These are phyloP conservation scores for Lordiphosa stackelbergi DNA, from an alignment of 1,140 invertebrate genomes.

Conservation along the genomic window DNA sequence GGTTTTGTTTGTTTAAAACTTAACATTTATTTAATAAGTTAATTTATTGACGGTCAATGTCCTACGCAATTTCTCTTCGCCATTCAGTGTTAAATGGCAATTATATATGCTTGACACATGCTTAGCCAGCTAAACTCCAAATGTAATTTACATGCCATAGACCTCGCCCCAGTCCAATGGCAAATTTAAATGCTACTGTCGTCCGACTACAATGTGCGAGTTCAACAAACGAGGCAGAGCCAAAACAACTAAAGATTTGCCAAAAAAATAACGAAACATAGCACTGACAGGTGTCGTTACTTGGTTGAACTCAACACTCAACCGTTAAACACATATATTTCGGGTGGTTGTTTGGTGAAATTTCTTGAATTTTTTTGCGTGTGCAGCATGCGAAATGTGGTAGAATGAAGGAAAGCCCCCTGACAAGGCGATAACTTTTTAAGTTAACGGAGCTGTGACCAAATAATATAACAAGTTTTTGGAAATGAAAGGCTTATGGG, in stretches of 20 bases:
- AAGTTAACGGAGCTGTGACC: slow-evolving; percentile 42
- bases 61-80: slow-evolving; percentile 68
- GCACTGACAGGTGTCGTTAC: slow-evolving; percentile 53
- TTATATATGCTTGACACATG: slow-evolving; percentile 61
- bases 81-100: slow-evolving; percentile 55
- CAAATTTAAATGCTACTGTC: slow-evolving; percentile 55
- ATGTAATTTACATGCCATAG: slow-evolving; percentile 70
- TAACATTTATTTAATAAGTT: slow-evolving; percentile 40
- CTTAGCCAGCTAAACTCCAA: slow-evolving; percentile 37
- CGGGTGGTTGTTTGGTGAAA: slow-evolving; percentile 52
- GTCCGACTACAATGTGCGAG: slow-evolving; percentile 28
- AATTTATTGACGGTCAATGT: slow-evolving; percentile 59
- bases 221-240: slow-evolving; percentile 54
- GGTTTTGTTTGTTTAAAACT: slow-evolving; percentile 14
- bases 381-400: slow-evolving; percentile 58
- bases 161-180: slow-evolving; percentile 60
- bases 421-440: slow-evolving; percentile 52
- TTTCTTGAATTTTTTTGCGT: slow-evolving; percentile 42
- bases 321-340: slow-evolving; percentile 32
- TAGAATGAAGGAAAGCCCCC: slow-evolving; percentile 49
- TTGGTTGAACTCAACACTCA: slow-evolving; percentile 25
- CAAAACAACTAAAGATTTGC: slow-evolving; percentile 38
- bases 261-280: slow-evolving; percentile 36
- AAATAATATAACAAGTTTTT: slow-evolving; percentile 19
- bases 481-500: neutral